A percentile compares a stretch with the other conserved stretches of the same genome.
Conservation (phyloP, 2,888 invertebrate genomes). For the Cepaea hortensis region DNA sequence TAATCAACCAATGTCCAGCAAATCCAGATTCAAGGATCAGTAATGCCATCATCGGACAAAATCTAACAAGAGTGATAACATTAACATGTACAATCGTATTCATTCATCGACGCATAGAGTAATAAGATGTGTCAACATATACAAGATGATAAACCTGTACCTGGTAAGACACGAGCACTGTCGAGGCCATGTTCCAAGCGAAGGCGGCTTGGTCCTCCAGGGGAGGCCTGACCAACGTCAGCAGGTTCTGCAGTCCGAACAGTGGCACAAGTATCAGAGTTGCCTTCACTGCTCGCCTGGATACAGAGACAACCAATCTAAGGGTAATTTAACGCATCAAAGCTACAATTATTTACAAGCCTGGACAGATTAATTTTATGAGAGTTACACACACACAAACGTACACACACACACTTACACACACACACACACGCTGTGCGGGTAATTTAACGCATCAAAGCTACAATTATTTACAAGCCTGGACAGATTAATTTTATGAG, state of each 20-base stretch:
- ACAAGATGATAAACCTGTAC: constrained; percentile 76
- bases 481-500: not conserved
- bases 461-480: not conserved
- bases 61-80: too few species aligned
- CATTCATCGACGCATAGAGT: too few species aligned
- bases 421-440: too few species aligned
- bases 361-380: not conserved
- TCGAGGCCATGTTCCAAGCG: constrained; percentile 89
- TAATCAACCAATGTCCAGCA: too few species aligned
- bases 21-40: too few species aligned
- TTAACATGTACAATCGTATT: too few species aligned
- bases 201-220: constrained; percentile 76
- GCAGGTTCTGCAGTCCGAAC: constrained; percentile 91
- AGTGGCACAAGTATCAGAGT: constrained; percentile 92
- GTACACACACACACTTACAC: too few species aligned
- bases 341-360: not conserved
- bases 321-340: not conserved
- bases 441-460: not conserved
- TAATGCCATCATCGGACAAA: too few species aligned
- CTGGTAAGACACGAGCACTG: constrained; percentile 90
- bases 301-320: not conserved
- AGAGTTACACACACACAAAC: too few species aligned
- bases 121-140: too few species aligned
- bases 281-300: constrained; percentile 84
- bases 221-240: constrained; percentile 89